Evolutionary conservation across 2,888 invertebrate species (phyloP).

Genomic region (Drosophila pegasa): DNA sequence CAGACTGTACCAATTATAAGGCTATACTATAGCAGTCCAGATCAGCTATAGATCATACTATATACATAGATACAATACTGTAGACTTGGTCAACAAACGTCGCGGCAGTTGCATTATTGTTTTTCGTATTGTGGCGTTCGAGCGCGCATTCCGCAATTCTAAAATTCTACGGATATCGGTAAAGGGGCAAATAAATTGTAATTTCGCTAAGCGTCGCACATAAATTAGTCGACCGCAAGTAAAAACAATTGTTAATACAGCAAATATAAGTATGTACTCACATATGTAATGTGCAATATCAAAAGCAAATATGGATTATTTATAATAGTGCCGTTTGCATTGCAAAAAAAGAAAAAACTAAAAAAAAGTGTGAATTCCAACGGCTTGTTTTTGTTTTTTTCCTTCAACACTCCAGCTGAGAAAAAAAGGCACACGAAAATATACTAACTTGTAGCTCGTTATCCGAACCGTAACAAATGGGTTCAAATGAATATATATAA

Average conservation of each 20-base stretch:
- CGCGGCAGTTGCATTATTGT: conserved; percentile 42
- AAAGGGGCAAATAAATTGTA: conserved; percentile 22
- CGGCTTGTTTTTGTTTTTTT: conserved; percentile 20
- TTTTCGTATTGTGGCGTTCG: conserved; percentile 39
- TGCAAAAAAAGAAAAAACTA: neutral
- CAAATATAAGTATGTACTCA: neutral
- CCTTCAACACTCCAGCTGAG: neutral
- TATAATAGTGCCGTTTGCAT: conserved; percentile 11
- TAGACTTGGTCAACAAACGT: conserved; percentile 58
- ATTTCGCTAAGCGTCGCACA: conserved; percentile 31
- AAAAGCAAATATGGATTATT: conserved; percentile 21
- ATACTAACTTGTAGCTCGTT: conserved; percentile 27
- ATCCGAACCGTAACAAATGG: conserved; percentile 8
- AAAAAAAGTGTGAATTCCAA: conserved; percentile 27
- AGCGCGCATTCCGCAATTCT: conserved; percentile 40
- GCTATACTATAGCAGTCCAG: conserved; percentile 42
- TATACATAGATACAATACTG: conserved; percentile 12
- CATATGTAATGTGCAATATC: conserved; percentile 18
- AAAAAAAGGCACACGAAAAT: conserved; percentile 13
- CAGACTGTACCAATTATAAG: conserved; percentile 50
- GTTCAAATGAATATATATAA: neutral
- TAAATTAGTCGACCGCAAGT: conserved; percentile 28
- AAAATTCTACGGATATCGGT: conserved; percentile 6
- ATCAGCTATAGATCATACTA: conserved; percentile 44
- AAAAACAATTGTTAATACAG: conserved; percentile 35